Percentiles rank a stretch among this genome's conserved stretches.
These are phyloP conservation scores for Orchesella flavescens DNA, from an alignment of 2,888 invertebrate species.

Conservation along the genomic window DNA sequence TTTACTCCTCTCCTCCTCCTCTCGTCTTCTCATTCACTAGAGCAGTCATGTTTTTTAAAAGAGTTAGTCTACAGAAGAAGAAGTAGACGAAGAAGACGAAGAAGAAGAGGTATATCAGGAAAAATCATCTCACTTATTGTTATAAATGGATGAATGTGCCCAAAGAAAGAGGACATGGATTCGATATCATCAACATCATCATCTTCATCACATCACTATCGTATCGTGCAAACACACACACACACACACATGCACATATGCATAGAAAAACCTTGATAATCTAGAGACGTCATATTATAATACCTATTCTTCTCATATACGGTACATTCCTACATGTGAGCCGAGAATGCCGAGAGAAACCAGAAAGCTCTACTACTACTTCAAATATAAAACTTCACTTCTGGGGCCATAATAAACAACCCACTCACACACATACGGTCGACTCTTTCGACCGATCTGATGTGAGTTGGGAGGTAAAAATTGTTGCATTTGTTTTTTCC, in stretches of 20 bases:
- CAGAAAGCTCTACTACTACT: background rate
- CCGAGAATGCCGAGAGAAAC: background rate
- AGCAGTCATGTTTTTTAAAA: background rate
- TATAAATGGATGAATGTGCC: constrained; percentile 4
- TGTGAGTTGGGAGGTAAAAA: background rate
- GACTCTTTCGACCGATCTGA: constrained; percentile 7
- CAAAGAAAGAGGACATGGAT: constrained; percentile 34
- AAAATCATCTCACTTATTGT: constrained; percentile 42
- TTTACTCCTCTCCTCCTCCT: background rate
- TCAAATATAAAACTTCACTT: background rate
- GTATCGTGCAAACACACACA: background rate
- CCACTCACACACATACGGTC: background rate
- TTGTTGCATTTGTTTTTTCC: constrained; percentile 13
- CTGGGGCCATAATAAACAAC: constrained; percentile 23
- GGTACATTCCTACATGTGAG: constrained; percentile 31
- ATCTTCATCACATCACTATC: background rate
- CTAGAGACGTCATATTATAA: constrained; percentile 55
- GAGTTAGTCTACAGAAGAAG: background rate
- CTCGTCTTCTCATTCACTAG: background rate
- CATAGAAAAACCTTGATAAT: constrained; percentile 43
- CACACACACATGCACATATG: constrained; percentile 7
- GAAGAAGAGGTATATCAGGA: constrained; percentile 34
- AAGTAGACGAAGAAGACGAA: constrained; percentile 7
- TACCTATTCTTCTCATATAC: constrained; percentile 49
- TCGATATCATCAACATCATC: constrained; percentile 16